Base-by-base conservation (phyloP, 2,797 vertebrate species). In the Pseudochirops corinnae region DNA sequence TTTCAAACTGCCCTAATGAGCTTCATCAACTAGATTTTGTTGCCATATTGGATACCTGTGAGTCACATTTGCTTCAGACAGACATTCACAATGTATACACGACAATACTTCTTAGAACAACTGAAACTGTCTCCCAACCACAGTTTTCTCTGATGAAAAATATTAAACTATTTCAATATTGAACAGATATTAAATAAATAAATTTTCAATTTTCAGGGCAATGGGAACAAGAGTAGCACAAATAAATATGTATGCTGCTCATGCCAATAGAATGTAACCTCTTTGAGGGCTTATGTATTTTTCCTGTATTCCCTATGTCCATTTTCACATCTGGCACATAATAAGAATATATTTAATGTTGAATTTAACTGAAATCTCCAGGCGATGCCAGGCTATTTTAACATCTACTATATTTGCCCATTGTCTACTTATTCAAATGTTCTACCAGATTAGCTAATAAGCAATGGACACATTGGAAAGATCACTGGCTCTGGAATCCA, bases 1-100 rank as follows among this genome's bases (percentile, higher is more conserved):
- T 94, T 97, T 96, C 93, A 92, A 98, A 96, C 93, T 91, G 33
- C 92, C 97, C 95, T 98, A 98, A 97, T 93, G 93, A 97, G 92
- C 95, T 95, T 94, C 95, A 96, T 96, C 97, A 95, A 93, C 91
- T 12, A 94, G 55, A 96, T 93, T 94, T 87, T 82, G 93, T 92
- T 57, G 60, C 92, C 93, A 55, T 57, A 62, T 53, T 92, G 90
- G 67, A 39, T 95, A 26, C 46, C 57, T 39, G 55, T 67, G 91
- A 97, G 92, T 95, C 95, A 93, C 53, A 92, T 94, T 95, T 92
- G 58, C 93, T 94, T 97, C 50, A 29, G 39, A 93, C 1, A 16
- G 92, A 94, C 91, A 87, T 28, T 7, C 91, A 60, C 74, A 33
- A 52, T 91, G 14, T 5, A 55, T 50, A 91, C 56, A 5, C 4